These are phyloP conservation scores for Pavo muticus DNA, from an alignment of 2,113 vertebrate species.

Conservation along the genomic window DNA sequence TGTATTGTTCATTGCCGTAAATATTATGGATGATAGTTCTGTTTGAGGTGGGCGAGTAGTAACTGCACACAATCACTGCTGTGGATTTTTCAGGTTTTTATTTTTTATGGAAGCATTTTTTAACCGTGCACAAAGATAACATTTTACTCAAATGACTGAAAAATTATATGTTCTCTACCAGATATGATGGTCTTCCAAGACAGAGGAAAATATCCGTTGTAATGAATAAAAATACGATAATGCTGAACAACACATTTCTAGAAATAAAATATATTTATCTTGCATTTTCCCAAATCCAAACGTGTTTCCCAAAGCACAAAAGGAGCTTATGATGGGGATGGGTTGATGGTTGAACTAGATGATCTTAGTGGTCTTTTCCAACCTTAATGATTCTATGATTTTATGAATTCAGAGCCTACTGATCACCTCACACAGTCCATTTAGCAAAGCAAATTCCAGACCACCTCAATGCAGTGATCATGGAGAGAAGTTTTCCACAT, in stretches of 20 bases:
- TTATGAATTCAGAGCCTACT: not conserved
- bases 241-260: not conserved
- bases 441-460: not conserved
- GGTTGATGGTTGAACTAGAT: too few relatives aligned
- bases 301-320: not conserved
- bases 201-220: not conserved
- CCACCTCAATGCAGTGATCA: not conserved
- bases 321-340: not conserved
- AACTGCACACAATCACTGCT: not conserved
- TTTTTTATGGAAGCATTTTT: not conserved
- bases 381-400: too few relatives aligned
- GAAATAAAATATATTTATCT: not conserved
- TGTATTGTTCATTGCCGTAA: not conserved
- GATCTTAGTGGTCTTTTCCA: too few relatives aligned
- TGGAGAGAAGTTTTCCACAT: fast-evolving
- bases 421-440: not conserved
- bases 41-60: not conserved
- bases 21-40: not conserved
- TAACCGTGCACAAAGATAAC: not conserved
- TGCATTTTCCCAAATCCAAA: not conserved
- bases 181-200: not conserved
- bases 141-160: not conserved
- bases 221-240: not conserved
- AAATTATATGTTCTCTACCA: not conserved
- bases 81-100: not conserved